Evolutionary conservation across 2,888 invertebrate species (phyloP).

Genomic region (Busseola fusca): DNA sequence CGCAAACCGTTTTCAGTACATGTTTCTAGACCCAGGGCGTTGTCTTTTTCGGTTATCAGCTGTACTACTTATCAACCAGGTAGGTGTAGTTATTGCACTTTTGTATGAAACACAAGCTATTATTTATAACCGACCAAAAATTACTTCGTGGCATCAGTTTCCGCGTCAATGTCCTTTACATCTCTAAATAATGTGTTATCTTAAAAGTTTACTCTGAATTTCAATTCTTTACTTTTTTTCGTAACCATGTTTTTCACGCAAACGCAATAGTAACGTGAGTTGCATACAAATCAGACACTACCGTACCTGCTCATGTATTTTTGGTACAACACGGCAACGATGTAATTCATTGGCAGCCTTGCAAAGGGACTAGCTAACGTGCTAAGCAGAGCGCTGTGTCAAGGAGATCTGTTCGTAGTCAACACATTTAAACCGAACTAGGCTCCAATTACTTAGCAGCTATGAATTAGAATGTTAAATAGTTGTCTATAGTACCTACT

Average conservation of each 20-base stretch:
- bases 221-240: background rate
- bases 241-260: background rate
- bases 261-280: background rate
- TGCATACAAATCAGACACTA: background rate
- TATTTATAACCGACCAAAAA: too few species aligned
- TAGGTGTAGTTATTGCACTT: background rate
- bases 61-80: background rate
- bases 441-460: conserved; percentile 41
- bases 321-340: background rate
- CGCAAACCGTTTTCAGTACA: too few species aligned
- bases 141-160: too few species aligned
- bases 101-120: background rate
- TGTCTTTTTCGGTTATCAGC: background rate
- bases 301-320: background rate
- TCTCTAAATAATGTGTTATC: background rate
- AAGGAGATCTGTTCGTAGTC: conserved; percentile 30
- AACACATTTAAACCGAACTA: conserved; percentile 13
- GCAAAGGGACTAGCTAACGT: conserved; percentile 31
- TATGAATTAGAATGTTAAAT: conserved; percentile 28
- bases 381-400: conserved; percentile 33
- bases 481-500: background rate
- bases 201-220: background rate
- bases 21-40: background rate
- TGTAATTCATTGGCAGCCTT: conserved; percentile 23
- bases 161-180: too few species aligned